phyloP scores from a whole-genome alignment of 2,797 vertebrate genomes.

The Enteromius trimaculatus region DNA sequence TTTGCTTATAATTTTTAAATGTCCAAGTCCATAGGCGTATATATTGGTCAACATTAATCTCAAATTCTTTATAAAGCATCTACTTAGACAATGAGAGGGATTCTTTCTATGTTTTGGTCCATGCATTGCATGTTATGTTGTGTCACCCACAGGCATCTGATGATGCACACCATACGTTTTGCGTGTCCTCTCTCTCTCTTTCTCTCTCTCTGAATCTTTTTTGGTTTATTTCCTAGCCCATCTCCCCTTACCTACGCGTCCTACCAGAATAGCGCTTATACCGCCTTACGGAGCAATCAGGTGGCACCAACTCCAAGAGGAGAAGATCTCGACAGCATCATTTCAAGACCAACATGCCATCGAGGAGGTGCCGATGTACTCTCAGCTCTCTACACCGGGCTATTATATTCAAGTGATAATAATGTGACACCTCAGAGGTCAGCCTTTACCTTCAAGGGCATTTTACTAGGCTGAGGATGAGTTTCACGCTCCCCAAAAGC shows the following conservation, averaged over 20 bases:
- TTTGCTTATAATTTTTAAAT: neutral
- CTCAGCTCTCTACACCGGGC: neutral
- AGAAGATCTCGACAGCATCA: slow-evolving; percentile 50
- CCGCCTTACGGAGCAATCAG: slow-evolving; percentile 65
- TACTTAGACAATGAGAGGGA: neutral
- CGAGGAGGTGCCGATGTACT: slow-evolving; percentile 11
- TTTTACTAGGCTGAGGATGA: slow-evolving; percentile 68
- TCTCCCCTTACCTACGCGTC: slow-evolving; percentile 64
- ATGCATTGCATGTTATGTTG: slow-evolving; percentile 1
- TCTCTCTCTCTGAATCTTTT: slow-evolving; percentile 38
- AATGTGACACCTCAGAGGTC: slow-evolving; percentile 39
- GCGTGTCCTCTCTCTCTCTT: slow-evolving; percentile 19
- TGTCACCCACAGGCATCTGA: slow-evolving; percentile 39
- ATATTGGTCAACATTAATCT: neutral
- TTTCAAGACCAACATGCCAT: slow-evolving; percentile 38
- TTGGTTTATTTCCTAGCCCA: slow-evolving; percentile 38
- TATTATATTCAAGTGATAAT: neutral
- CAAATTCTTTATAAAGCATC: neutral
- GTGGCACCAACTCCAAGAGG: slow-evolving; percentile 67
- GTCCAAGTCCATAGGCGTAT: neutral
- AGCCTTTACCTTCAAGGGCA: slow-evolving; percentile 42
- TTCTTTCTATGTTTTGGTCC: neutral
- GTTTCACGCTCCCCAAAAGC: slow-evolving; percentile 76
- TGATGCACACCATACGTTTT: slow-evolving; percentile 40
- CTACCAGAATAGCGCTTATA: slow-evolving; percentile 50